Percentiles rank a stretch among this genome's conserved stretches.
These are phyloP conservation scores for Manacus vitellinus DNA, from an alignment of 2,113 vertebrate genomes.

Conservation along the genomic window DNA sequence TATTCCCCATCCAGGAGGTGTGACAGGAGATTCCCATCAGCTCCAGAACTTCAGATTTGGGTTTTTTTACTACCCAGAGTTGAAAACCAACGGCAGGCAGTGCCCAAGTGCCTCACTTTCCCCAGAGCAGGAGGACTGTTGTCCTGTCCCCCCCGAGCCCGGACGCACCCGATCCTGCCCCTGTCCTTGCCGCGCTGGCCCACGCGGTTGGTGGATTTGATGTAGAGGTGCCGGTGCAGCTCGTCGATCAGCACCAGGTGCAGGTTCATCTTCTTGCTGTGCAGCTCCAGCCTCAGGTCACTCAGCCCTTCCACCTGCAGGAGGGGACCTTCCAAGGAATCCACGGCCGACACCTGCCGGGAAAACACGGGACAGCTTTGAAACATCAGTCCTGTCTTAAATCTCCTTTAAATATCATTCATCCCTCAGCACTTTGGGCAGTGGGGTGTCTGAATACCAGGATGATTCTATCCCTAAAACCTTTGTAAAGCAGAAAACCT, in stretches of 20 bases:
- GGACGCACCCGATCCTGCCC: constrained; percentile 71
- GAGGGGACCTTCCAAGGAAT: constrained; percentile 90
- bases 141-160: not conserved
- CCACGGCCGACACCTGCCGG: constrained; percentile 90
- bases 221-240: constrained; percentile 94
- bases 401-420: not conserved
- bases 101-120: no score
- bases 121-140: not conserved
- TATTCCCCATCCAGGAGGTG: no score
- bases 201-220: constrained; percentile 91
- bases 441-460: not conserved
- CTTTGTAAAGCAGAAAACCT: not conserved
- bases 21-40: no score
- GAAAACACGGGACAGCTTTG: not conserved
- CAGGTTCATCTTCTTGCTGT: constrained; percentile 98
- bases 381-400: no score
- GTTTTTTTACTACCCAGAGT: no score
- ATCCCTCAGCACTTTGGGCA: not conserved
- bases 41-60: no score
- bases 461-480: not conserved
- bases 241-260: constrained; percentile 96
- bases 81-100: no score
- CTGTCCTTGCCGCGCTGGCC: constrained; percentile 85
- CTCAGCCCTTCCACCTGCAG: constrained; percentile 95
- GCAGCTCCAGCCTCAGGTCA: constrained; percentile 93